These are phyloP conservation scores for Phymorhynchus buccinoides DNA, from an alignment of 1,140 invertebrate species.

Conservation along the genomic window DNA sequence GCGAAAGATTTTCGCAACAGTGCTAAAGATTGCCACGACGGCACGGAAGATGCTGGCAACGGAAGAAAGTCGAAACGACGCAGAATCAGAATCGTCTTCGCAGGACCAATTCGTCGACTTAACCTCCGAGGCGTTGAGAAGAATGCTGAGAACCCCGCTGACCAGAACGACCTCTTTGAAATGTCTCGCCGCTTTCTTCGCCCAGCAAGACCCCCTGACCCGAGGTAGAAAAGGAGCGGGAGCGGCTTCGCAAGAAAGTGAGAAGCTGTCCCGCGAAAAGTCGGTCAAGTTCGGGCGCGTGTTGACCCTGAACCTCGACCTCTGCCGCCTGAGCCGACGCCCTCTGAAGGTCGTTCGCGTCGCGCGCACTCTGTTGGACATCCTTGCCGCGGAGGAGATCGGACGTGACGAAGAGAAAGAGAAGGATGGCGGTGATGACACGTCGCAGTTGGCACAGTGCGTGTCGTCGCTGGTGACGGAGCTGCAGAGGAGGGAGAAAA, in stretches of 20 bases:
- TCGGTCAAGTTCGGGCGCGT: not conserved
- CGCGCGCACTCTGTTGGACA: not conserved
- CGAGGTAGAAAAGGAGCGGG: not conserved
- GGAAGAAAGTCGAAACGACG: too few species aligned
- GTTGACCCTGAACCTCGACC: not conserved
- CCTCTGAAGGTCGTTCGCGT: constrained; percentile 4
- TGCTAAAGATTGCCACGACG: too few species aligned
- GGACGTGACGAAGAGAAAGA: not conserved
- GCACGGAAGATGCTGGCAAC: too few species aligned
- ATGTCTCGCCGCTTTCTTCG: not conserved
- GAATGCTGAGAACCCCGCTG: not conserved
- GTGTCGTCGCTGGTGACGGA: not conserved
- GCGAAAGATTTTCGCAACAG: too few species aligned
- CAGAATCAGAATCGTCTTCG: not conserved
- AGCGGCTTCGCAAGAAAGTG: not conserved
- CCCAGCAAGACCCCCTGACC: not conserved
- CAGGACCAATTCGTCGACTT: not conserved
- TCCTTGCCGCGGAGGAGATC: not conserved
- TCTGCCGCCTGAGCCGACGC: not conserved
- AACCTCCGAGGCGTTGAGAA: not conserved
- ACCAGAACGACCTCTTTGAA: not conserved
- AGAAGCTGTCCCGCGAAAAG: not conserved
- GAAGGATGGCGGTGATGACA: not conserved
- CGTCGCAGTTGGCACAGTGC: not conserved
- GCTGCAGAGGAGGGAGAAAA: constrained; percentile 21